phyloP scores from a whole-genome alignment of 2,113 vertebrate genomes.

The Tonatia bakeri region DNA sequence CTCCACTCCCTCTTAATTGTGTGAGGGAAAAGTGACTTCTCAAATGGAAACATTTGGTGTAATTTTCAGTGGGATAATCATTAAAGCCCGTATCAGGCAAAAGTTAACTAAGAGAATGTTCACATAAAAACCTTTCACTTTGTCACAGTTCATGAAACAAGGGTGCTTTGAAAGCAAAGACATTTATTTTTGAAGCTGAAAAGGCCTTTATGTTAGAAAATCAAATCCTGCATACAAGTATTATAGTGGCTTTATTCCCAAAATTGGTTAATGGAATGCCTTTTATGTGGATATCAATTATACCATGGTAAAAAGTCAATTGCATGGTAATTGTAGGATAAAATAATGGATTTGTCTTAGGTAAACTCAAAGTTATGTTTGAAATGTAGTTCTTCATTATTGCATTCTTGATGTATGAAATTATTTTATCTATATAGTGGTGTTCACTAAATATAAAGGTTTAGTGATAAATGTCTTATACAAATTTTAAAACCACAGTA shows the following conservation, averaged over 20 bases:
- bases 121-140: constrained; percentile 45
- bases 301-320: constrained; percentile 63
- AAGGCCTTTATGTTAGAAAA: constrained; percentile 52
- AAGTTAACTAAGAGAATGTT: constrained; percentile 60
- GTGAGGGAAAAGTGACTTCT: constrained; percentile 27
- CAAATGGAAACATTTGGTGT: constrained; percentile 50
- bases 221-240: constrained; percentile 16
- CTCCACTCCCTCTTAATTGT: neutral
- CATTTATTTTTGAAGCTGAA: constrained; percentile 43
- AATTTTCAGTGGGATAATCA: constrained; percentile 37
- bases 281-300: constrained; percentile 72
- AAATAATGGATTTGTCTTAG: constrained; percentile 71
- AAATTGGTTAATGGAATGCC: constrained; percentile 64
- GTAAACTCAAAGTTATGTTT: constrained; percentile 68
- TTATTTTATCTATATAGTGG: constrained; percentile 69
- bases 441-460: constrained; percentile 68
- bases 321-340: constrained; percentile 70
- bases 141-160: constrained; percentile 37
- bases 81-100: neutral
- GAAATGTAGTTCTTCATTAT: constrained; percentile 67
- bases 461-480: constrained; percentile 54
- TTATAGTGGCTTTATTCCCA: constrained; percentile 62
- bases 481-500: constrained; percentile 33
- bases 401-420: constrained; percentile 68
- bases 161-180: constrained; percentile 28